phyloP scores from a whole-genome alignment of 2,888 invertebrate genomes.

The Luffia ferchaultella region DNA sequence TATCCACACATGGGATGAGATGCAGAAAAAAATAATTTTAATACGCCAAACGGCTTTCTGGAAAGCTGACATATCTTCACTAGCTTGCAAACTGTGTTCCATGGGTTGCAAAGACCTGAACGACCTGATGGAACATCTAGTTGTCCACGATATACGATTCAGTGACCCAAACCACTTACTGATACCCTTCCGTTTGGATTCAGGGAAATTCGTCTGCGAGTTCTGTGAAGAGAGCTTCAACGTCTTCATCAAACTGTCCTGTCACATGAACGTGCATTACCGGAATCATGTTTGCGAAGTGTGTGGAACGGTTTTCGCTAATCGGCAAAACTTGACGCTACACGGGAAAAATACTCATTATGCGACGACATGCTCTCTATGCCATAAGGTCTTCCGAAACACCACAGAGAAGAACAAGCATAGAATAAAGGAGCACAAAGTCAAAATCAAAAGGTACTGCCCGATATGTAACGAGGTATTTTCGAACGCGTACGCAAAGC shows the following conservation, averaged over 20 bases:
- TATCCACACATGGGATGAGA: slow-evolving; percentile 24
- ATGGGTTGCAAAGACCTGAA: slow-evolving; percentile 24
- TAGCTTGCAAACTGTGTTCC: slow-evolving; percentile 37
- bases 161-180: slow-evolving; percentile 41
- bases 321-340: slow-evolving; percentile 38
- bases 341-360: slow-evolving; percentile 28
- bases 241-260: slow-evolving; percentile 45
- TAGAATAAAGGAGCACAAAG: slow-evolving; percentile 3
- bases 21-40: slow-evolving; percentile 27
- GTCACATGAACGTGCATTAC: slow-evolving; percentile 54
- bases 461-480: slow-evolving; percentile 1
- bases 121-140: slow-evolving; percentile 34
- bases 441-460: slow-evolving; percentile 1
- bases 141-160: slow-evolving; percentile 40
- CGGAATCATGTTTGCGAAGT: slow-evolving; percentile 46
- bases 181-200: slow-evolving; percentile 40
- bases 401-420: slow-evolving; percentile 26
- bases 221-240: slow-evolving; percentile 41
- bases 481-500: slow-evolving; percentile 1
- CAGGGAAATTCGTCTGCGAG: slow-evolving; percentile 36
- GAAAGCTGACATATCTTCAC: slow-evolving; percentile 35
- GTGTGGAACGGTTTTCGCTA: slow-evolving; percentile 47
- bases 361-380: background rate
- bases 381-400: background rate
- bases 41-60: slow-evolving; percentile 28